Percentiles rank a stretch among this genome's conserved stretches.
Conservation (phyloP, 2,113 vertebrate genomes). For the Turnix velox region DNA sequence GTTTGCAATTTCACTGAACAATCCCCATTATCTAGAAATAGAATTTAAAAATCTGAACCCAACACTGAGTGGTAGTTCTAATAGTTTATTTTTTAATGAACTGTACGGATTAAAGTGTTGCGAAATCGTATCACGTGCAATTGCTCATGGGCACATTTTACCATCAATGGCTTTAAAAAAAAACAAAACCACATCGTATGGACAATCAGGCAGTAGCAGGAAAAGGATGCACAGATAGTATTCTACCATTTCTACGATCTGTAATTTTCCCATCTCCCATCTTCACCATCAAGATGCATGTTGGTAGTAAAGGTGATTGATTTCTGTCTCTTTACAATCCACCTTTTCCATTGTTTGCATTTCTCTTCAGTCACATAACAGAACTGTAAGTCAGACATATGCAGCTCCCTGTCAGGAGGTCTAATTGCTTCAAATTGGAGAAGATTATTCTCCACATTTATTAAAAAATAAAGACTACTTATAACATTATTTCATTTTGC, state of each 20-base stretch:
- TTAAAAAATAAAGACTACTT: constrained; percentile 63
- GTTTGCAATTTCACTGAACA: constrained; percentile 62
- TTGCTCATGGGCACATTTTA: constrained; percentile 40
- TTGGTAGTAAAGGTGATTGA: constrained; percentile 1
- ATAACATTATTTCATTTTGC: constrained; percentile 54
- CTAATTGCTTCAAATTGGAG: constrained; percentile 62
- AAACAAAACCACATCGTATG: neutral
- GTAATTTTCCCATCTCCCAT: neutral
- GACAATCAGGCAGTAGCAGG: neutral
- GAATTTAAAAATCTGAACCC: constrained; percentile 42
- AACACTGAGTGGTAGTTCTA: constrained; percentile 33
- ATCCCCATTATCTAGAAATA: constrained; percentile 65
- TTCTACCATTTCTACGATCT: neutral
- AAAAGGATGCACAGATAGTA: neutral
- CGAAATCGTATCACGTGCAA: neutral
- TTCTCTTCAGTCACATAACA: constrained; percentile 4
- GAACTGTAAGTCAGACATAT: neutral
- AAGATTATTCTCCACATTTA: constrained; percentile 57
- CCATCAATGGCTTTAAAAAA: neutral
- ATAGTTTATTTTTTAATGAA: constrained; percentile 60
- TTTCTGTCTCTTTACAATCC: neutral
- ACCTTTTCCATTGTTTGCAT: neutral
- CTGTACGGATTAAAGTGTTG: constrained; percentile 17
- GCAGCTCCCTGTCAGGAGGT: constrained; percentile 43
- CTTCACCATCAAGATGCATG: neutral